Conservation (phyloP, 2,113 vertebrate genomes). For the Hippocampus guttulatus region DNA sequence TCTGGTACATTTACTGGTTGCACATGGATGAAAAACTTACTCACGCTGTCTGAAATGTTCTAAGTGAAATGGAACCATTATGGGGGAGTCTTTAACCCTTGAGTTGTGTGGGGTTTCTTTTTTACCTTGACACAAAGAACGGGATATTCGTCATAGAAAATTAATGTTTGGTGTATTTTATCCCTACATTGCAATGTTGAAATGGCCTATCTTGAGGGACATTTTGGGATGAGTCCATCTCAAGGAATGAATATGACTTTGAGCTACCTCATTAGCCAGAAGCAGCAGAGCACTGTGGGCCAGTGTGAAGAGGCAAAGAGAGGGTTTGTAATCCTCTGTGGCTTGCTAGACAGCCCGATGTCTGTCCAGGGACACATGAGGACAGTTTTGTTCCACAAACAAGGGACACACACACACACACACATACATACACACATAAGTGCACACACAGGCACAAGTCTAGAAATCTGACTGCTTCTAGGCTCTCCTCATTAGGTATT, state of each 20-base stretch:
- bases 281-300: conserved; percentile 60
- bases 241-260: conserved; percentile 51
- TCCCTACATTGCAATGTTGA: not conserved
- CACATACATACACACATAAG: conserved; percentile 16
- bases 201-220: conserved; percentile 28
- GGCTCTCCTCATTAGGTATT: conserved; percentile 71
- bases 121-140: not conserved
- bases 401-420: conserved; percentile 51
- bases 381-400: conserved; percentile 70
- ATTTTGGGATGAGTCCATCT: conserved; percentile 27
- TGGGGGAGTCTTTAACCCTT: too few species aligned
- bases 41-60: too few species aligned
- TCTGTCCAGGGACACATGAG: conserved; percentile 68
- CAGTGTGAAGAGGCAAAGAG: conserved; percentile 70
- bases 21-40: too few species aligned
- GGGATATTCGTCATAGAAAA: not conserved
- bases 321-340: conserved; percentile 70
- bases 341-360: conserved; percentile 62
- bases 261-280: conserved; percentile 60
- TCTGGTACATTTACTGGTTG: too few species aligned
- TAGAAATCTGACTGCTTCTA: conserved; percentile 58
- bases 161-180: not conserved
- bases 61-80: too few species aligned
- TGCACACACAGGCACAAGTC: conserved; percentile 39
- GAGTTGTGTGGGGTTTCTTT: not conserved